Evolutionary conservation across 2,888 invertebrate species (phyloP).

Genomic region (Yponomeuta plumbellus): DNA sequence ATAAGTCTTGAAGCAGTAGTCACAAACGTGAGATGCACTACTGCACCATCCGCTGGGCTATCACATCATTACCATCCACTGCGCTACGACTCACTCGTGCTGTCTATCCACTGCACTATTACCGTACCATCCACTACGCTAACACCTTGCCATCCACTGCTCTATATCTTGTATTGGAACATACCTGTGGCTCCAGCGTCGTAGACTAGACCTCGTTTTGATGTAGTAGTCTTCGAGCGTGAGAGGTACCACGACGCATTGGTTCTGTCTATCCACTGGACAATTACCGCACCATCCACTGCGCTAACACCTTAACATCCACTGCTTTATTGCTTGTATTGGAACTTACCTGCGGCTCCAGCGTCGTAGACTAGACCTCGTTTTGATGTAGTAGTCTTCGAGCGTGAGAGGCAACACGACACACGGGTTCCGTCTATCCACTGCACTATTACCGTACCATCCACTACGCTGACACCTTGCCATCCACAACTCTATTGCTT

Average conservation of each 20-base stretch:
- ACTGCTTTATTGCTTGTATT: too few species aligned
- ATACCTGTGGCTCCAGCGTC: constrained; percentile 83
- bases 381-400: constrained; percentile 98
- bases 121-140: constrained; percentile 77
- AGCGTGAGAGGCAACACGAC: constrained; percentile 97
- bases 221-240: constrained; percentile 98
- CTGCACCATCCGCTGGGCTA: too few species aligned
- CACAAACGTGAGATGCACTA: constrained; percentile 98
- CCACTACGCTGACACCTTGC: too few species aligned
- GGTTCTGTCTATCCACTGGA: constrained; percentile 95
- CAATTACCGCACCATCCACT: constrained; percentile 77
- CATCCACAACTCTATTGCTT: too few species aligned
- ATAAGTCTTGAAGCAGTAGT: constrained; percentile 97
- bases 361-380: constrained; percentile 91
- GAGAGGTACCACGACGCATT: constrained; percentile 96
- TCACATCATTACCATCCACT: too few species aligned
- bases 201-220: constrained; percentile 93
- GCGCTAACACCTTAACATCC: too few species aligned
- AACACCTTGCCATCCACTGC: too few species aligned
- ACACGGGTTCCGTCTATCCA: constrained; percentile 97
- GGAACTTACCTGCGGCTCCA: constrained; percentile 78
- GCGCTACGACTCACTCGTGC: constrained; percentile 96
- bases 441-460: constrained; percentile 78
- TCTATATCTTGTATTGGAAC: too few species aligned
- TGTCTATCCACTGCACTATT: constrained; percentile 85